Conservation (phyloP, 2,113 vertebrate genomes). For the Stigmatopora argus region DNA sequence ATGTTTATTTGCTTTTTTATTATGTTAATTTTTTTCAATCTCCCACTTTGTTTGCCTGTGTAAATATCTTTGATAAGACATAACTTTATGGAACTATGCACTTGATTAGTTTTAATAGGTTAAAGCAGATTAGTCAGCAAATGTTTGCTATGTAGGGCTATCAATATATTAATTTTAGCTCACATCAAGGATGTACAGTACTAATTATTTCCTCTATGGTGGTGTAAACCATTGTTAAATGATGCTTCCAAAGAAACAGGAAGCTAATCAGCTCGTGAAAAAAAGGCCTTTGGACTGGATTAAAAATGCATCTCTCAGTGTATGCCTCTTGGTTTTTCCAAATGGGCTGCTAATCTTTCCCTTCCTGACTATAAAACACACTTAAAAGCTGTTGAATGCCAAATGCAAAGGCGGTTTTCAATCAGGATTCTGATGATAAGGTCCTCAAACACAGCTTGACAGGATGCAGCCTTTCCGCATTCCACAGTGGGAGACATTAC, state of each 20-base stretch:
- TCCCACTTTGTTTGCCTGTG: constrained; percentile 7
- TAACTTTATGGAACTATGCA: not conserved
- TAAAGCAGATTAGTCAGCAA: not conserved
- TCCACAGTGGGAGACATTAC: constrained; percentile 45
- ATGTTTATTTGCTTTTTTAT: too few relatives aligned
- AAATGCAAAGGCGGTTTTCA: constrained; percentile 34
- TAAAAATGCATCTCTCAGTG: not conserved
- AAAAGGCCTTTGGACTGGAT: not conserved
- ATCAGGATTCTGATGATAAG: constrained; percentile 39
- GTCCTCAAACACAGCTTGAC: constrained; percentile 36
- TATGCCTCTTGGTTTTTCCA: constrained; percentile 38
- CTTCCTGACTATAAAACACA: constrained; percentile 60
- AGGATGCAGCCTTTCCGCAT: constrained; percentile 73
- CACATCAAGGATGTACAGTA: not conserved
- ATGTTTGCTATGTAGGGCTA: not conserved
- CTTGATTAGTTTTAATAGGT: not conserved
- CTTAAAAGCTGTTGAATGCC: constrained; percentile 31
- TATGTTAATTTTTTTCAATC: too few relatives aligned
- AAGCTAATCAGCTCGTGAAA: not conserved
- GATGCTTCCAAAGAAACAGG: not conserved
- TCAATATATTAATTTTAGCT: not conserved
- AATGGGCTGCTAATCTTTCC: constrained; percentile 54
- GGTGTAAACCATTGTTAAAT: not conserved
- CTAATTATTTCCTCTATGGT: not conserved
- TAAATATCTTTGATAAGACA: not conserved